These are phyloP conservation scores for Antheraea pernyi DNA, from an alignment of 1,140 invertebrate species.

Conservation along the genomic window DNA sequence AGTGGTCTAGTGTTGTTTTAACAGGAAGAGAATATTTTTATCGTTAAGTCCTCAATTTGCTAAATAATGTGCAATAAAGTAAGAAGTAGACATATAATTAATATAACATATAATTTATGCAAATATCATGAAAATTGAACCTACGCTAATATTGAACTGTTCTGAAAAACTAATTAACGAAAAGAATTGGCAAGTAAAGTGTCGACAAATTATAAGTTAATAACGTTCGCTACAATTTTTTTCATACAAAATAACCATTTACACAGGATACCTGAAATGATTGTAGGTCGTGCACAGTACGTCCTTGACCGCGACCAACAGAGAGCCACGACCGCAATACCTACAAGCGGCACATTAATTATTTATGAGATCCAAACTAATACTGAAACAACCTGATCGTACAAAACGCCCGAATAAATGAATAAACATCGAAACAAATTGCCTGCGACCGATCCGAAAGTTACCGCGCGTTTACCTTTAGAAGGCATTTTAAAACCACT, in stretches of 20 bases:
- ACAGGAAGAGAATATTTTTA: too few relatives aligned
- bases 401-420: constrained; percentile 59
- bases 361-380: constrained; percentile 69
- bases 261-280: not conserved
- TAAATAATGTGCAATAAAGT: too few relatives aligned
- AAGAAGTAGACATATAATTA: too few relatives aligned
- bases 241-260: not conserved
- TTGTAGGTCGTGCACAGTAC: constrained; percentile 32
- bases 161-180: not conserved
- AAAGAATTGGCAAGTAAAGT: not conserved
- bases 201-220: not conserved
- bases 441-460: constrained; percentile 36
- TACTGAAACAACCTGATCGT: constrained; percentile 49
- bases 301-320: constrained; percentile 53
- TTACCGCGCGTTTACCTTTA: not conserved
- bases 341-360: constrained; percentile 52
- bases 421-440: constrained; percentile 62
- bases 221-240: not conserved
- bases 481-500: constrained; percentile 22
- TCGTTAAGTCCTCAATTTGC: too few relatives aligned
- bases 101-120: too few relatives aligned
- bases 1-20: too few relatives aligned
- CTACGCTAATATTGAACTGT: too few relatives aligned
- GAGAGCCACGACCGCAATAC: constrained; percentile 39
- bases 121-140: too few relatives aligned